phyloP scores from a whole-genome alignment of 1,140 invertebrate species.

The Zophobas morio region DNA sequence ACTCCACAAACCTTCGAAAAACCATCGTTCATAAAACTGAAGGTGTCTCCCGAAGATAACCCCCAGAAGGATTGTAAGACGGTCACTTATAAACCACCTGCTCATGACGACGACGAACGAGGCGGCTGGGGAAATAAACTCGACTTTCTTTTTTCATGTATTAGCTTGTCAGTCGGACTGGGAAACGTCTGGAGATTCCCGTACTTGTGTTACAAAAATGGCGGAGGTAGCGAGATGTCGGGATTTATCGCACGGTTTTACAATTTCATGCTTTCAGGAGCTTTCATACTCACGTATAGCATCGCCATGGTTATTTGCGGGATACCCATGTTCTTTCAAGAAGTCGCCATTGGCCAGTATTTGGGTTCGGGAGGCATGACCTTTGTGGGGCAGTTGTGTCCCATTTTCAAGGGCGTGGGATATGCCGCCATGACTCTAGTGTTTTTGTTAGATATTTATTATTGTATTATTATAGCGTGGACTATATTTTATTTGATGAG shows the following conservation, averaged over 20 bases:
- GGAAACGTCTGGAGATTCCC: conserved; percentile 93
- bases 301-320: conserved; percentile 83
- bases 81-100: conserved; percentile 53
- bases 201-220: conserved; percentile 87
- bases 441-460: conserved; percentile 77
- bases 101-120: conserved; percentile 55
- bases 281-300: conserved; percentile 78
- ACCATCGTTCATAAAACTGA: conserved; percentile 51
- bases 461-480: conserved; percentile 78
- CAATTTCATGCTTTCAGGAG: conserved; percentile 66
- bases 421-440: conserved; percentile 80
- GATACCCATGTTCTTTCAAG: conserved; percentile 85
- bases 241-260: not conserved
- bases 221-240: conserved; percentile 68
- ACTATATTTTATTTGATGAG: conserved; percentile 75
- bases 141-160: conserved; percentile 75
- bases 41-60: conserved; percentile 44
- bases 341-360: conserved; percentile 78
- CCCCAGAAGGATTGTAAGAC: conserved; percentile 38
- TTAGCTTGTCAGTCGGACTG: conserved; percentile 81
- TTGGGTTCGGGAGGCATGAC: conserved; percentile 76
- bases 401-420: conserved; percentile 78
- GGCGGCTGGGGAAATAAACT: conserved; percentile 66
- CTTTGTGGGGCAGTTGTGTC: conserved; percentile 74
- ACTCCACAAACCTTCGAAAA: conserved; percentile 22